Evolutionary conservation across 2,113 vertebrate genomes (phyloP).

Genomic region (Protobothrops mucrosquamatus): DNA sequence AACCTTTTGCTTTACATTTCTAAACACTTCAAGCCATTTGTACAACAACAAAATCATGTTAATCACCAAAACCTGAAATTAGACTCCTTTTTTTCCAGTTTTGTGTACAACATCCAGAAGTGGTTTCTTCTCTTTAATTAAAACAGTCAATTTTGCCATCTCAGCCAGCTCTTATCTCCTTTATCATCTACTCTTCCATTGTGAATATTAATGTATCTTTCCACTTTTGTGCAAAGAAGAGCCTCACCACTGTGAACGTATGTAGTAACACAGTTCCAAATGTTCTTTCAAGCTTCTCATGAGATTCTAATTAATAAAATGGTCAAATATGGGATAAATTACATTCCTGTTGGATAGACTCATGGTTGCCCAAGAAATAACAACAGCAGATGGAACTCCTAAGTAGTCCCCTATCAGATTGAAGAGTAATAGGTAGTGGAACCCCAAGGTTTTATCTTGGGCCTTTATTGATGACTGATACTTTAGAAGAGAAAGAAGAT

Average conservation of each 20-base stretch:
- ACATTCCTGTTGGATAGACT: neutral
- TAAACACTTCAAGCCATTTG: neutral
- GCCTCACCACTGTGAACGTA: neutral
- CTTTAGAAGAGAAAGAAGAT: neutral
- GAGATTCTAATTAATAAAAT: neutral
- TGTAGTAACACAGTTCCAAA: neutral
- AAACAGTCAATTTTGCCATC: neutral
- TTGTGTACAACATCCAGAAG: neutral
- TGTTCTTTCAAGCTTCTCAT: neutral
- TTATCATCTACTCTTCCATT: neutral
- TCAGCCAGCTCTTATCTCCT: neutral
- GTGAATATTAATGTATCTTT: neutral
- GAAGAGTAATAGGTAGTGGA: neutral
- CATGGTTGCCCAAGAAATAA: neutral
- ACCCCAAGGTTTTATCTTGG: neutral
- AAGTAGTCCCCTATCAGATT: neutral
- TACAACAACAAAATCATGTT: neutral
- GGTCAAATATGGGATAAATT: neutral
- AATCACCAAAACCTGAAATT: neutral
- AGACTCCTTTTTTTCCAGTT: too few relatives aligned
- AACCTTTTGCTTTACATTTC: neutral
- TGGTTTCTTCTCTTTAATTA: neutral
- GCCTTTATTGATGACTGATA: neutral
- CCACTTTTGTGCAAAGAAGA: neutral
- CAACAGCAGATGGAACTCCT: neutral